Base-by-base conservation (phyloP, 92 coral and sea anemone genomes). In the Blastomussa wellsi region DNA sequence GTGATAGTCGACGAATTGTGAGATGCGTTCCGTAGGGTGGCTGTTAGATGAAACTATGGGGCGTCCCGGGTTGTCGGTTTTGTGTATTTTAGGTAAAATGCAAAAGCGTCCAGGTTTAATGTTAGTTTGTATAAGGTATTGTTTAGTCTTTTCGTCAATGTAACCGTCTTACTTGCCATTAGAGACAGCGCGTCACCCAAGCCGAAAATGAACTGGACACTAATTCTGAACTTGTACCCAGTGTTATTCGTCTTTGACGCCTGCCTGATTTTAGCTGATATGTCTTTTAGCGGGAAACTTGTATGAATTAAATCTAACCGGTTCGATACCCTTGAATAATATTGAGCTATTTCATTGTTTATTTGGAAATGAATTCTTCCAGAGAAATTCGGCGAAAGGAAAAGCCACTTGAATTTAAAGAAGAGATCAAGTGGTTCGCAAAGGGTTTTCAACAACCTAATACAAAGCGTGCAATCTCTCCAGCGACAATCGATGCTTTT, bases 361-460 rank as follows among this genome's bases (percentile, higher is more conserved):
- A 12, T 74, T 24, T 31, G 78, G 78, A 74, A 74, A 74, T 74
- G 78, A 74, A 74, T 42, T 12, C 78, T 74, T 74, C 78, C 36
- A 41, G 42, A 41, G 59, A 74, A 74, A 74, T 74, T 4, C 59
- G 37, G 4, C 60, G 59, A 12, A 74, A 26, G 7, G 51, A 44
- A 38, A 74, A 74, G 32, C 78, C 78, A 5, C 32, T 4, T 20
- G 36, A 44, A 44, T 74, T 74, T 74, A 74, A 44, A 74, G 17
- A n/a, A 22, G 78, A 74, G 78, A 16, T 44, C 78, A 41, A 29
- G 32, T 74, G 78, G 59, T 74, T 74, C 37, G 36, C 78, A 19
- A 74, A 74, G 19, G 60, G 60, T 1, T 42, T 74, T 42, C 31
- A 44, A 36, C 78, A 74, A 60, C 78, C 78, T 11, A 37, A 74